Evolutionary conservation across 1,140 invertebrate species (phyloP), one percentile per base, ranked within the genome.

Genomic region (Drosophila arawakana): DNA sequence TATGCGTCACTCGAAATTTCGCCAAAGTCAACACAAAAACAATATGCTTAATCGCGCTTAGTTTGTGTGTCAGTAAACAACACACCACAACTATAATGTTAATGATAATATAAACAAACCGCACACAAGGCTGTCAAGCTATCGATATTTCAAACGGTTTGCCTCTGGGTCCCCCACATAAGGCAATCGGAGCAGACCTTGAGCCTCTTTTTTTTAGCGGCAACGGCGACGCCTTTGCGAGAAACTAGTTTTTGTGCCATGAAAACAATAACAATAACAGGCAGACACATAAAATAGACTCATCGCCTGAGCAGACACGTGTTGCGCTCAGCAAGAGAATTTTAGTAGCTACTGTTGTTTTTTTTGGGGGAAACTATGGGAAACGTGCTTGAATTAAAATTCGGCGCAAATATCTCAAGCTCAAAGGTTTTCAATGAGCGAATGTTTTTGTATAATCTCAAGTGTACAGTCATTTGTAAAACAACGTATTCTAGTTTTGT

Each of bases 191-290:
- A 10, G 1, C 37, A 50, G 65, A 67, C 83, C 83, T 80, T 88
- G 83, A 52, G 76, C 73, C 63, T 67, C 73, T 80, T 78, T 80
- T 67, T 65, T 65, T 65, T 65, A 13, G 54, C 66, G 25, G 49
- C 60, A 2, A 2, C 18, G 18, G 18, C 18, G 58, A 77, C 80
- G 76, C 78, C 77, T 71, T 74, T 75, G 82, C 59, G n/a, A 21
- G 39, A 46, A 86, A 86, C 83, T 83, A 80, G 83, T 86, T 86
- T 88, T 49, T 44, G 65, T 76, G 47, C 54, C 35, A 79, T 54
- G 57, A 65, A 66, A 58, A 57, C 41, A 63, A 55, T 57, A 58
- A 74, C 43, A 69, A 34, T n/a, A 54, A 66, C 10, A 46, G 50
- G 8, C 39, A 37, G 37, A 52, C 35, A 63, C 58, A 30, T 30